Evolutionary conservation across 2,888 invertebrate genomes (phyloP), one percentile per base, ranked within the genome.

Genomic region (Notocelia uddmanniana): DNA sequence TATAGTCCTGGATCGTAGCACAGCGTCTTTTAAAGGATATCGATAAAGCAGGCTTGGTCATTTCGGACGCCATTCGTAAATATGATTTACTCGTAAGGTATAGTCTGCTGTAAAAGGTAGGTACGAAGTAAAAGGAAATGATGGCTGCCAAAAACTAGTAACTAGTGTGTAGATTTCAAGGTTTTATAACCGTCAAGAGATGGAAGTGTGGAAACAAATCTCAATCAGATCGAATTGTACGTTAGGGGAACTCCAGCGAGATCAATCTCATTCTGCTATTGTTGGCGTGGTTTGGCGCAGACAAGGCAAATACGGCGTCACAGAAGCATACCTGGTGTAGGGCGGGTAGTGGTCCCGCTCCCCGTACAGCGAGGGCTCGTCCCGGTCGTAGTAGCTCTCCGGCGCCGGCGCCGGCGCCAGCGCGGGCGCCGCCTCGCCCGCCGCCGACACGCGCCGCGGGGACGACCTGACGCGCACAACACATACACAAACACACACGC

Each of bases 311-410:
- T 9, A 34, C 21, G 5, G 23, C 3, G n/a, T n/a, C 31, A 71
- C 71, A 60, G 19, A 50, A 52, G 66, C 64, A 23, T 83, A 91
- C 89, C 92, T 89, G 69, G 89, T 80, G 69, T 88, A 94, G 0
- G 93, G 88, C 19, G 88, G 83, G 78, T 88, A 93, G 80, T 92
- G 93, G 15, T 64, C 60, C 9, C 60, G 34, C 9, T 93, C 93
- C 41, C 86, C 88, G 80, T 92, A 93, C 21, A 90, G 78, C 76
- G 93, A 93, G 6, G 89, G 81, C 73, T 93, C 93, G 73, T 93
- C 92, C 19, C 91, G 83, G 48, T 91, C 91, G 79, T 88, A 89
- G 31, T 58, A 71, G 69, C 69, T 75, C 54, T 66, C 73, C 59
- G 68, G 73, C 26, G 72, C 77, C 58, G 74, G 75, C 66, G 73